These are phyloP conservation scores for Euura saliciscinereae DNA, from an alignment of 1,140 invertebrate species.

Conservation along the genomic window DNA sequence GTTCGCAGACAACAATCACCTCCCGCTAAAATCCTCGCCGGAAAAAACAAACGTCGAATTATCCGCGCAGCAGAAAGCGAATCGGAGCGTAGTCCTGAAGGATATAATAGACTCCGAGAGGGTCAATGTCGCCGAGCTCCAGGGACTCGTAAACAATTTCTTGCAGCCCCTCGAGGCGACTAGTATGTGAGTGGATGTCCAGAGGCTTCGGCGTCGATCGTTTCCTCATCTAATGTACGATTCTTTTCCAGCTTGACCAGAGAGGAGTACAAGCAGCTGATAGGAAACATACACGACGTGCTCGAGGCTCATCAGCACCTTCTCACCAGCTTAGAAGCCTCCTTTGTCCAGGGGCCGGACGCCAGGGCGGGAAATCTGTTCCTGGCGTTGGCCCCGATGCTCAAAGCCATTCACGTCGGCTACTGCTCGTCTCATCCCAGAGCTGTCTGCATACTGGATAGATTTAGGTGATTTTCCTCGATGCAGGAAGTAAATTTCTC, in stretches of 20 bases:
- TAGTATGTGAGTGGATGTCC: slow-evolving; percentile 76
- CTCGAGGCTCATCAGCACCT: slow-evolving; percentile 83
- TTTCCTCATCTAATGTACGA: slow-evolving; percentile 9
- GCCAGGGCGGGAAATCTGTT: slow-evolving; percentile 92
- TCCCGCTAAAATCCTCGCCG: slow-evolving; percentile 64
- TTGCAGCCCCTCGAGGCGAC: slow-evolving; percentile 82
- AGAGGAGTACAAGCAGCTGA: slow-evolving; percentile 85
- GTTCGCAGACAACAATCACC: slow-evolving; percentile 56
- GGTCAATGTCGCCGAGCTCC: slow-evolving; percentile 86
- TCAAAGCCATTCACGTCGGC: slow-evolving; percentile 84
- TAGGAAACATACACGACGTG: slow-evolving; percentile 88
- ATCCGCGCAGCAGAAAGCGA: slow-evolving; percentile 67
- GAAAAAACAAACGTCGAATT: slow-evolving; percentile 64
- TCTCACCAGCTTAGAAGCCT: slow-evolving; percentile 77
- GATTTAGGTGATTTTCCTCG: slow-evolving; percentile 75
- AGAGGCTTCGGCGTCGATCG: neutral
- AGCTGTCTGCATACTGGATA: slow-evolving; percentile 90
- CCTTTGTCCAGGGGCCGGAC: slow-evolving; percentile 71
- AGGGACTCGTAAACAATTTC: slow-evolving; percentile 83
- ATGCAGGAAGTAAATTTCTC: too few species aligned
- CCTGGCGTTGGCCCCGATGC: slow-evolving; percentile 81
- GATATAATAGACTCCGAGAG: slow-evolving; percentile 93
- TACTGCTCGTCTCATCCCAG: slow-evolving; percentile 94
- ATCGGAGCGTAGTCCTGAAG: slow-evolving; percentile 84
- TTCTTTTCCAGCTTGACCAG: slow-evolving; percentile 72